Evolutionary conservation across 2,888 invertebrate species (phyloP), one percentile per base, ranked within the genome.

Genomic region (Eupithecia subumbrata): DNA sequence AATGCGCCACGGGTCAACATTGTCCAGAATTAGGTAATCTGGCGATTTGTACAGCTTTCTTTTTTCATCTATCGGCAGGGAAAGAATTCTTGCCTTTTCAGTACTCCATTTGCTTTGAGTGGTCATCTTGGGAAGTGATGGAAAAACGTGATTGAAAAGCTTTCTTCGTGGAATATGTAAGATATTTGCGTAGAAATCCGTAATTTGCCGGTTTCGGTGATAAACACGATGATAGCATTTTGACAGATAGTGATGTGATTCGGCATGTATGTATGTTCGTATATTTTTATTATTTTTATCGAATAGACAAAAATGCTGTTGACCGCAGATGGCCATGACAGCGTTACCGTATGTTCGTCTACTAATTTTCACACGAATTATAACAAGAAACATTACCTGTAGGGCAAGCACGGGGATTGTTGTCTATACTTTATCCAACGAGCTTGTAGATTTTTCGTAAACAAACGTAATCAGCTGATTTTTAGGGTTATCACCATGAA

Each of bases 1-100:
- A 77, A 92, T 90, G 66, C 86, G 83, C 97, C 97, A 97, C 30
- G 96, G 93, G 60, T 94, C 92, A 72, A 97, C 90, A 77, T 93
- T 85, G 63, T 95, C 88, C 4, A 95, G 74, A 52, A 86, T 90
- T 30, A 92, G 87, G 72, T 90, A 94, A 48, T 92, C 90, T 56
- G 88, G 86, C 4, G 85, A 84, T 81, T 91, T 95, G 81, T 95
- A 96, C 40, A 91, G 82, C 78, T 93, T 92, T 74, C 95, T 91
- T 87, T 96, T 96, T 48, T 96, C 95, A 64, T 95, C 94, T 60
- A 92, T 56, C 0, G 93, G 85, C 93, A 96, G 91, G 8, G 87
- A 87, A 45, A 96, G 82, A 80, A 94, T 95, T 80, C 94, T 95
- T 40, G 92, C 90, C 91, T 95, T 96, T 81, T 95, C 95, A 11